Conservation (phyloP, 2,888 invertebrate species). For the Trachelus troglodyta region DNA sequence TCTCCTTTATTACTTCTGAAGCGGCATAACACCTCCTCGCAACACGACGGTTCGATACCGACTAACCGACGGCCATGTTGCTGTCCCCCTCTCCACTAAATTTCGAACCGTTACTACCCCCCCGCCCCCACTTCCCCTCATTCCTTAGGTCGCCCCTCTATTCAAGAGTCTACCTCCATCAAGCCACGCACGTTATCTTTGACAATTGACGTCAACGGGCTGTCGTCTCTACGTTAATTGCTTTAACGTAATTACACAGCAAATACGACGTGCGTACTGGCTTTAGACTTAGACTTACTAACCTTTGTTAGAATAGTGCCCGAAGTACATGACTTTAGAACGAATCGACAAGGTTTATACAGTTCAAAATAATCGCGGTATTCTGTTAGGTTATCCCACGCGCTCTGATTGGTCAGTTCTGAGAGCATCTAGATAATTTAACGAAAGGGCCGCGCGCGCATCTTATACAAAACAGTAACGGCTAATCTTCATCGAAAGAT, state of each 20-base stretch:
- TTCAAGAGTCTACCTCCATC: background rate
- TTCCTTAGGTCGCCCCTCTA: slow-evolving; percentile 13
- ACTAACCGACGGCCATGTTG: slow-evolving; percentile 60
- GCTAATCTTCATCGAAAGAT: slow-evolving; percentile 1
- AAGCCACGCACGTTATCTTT: slow-evolving; percentile 49
- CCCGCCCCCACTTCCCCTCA: slow-evolving; percentile 17
- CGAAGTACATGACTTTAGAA: background rate
- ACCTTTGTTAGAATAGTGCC: background rate
- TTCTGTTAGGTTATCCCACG: background rate
- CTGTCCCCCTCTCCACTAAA: slow-evolving; percentile 44
- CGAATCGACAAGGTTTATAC: background rate
- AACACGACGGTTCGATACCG: slow-evolving; percentile 59
- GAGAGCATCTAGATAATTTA: background rate
- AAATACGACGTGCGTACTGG: slow-evolving; percentile 32
- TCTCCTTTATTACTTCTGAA: slow-evolving; percentile 7
- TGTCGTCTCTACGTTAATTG: slow-evolving; percentile 45
- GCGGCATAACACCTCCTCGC: slow-evolving; percentile 34
- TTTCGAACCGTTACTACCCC: slow-evolving; percentile 34
- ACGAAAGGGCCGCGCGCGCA: background rate
- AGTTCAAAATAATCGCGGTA: background rate
- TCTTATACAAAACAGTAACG: background rate
- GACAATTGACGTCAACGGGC: slow-evolving; percentile 59
- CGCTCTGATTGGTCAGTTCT: slow-evolving; percentile 3
- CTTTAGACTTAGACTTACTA: background rate
- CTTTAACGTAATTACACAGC: slow-evolving; percentile 48